Evolutionary conservation across 37 sponge, comb jelly and placozoan species (phyloP), one percentile per base, ranked within the genome.

Genomic region (Petrosia ficiformis): DNA sequence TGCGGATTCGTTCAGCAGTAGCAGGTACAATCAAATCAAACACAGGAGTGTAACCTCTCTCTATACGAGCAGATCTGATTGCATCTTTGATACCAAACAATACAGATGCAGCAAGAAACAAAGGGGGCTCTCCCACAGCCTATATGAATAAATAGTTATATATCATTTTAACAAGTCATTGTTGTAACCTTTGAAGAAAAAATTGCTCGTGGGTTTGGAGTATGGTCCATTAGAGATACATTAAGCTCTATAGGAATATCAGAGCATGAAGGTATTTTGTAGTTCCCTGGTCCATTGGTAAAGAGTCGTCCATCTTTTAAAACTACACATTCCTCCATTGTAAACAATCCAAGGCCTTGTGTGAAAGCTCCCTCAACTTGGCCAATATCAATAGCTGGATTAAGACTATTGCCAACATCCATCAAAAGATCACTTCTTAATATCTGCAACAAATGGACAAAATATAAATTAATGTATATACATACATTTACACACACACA

Each of bases 81-180:
- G 95, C 95, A 65, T 90, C 92, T 57, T 79, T 75, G 59, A 94
- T 84, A 48, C 92, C 95, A 81, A 90, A 90, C 57, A 87, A 80
- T 22, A 94, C 95, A 73, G 78, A 76, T 32, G 88, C 66, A 25
- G 83, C 95, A 57, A 94, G 69, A 75, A 94, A 90, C 73, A 94
- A 67, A n/a, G 95, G 95, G 19, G 95, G 95, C 44, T 94, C 95
- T 16, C 93, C 93, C 30, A 92, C 89, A 52, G 86, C 93, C 89
- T 87, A 80, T 3, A 61, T 4, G 35, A 68, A 6, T 42, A 22
- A 31, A 74, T 35, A 35, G 39, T 36, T 59, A 32, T 34, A n/a
- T 14, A 22, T 32, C 22, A 33, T 4, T 11, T 40, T 28, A 31
- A 38, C 6, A 37, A 33, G 8, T 5, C 26, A 66, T 8, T n/a